These are phyloP conservation scores for Tyrophagus putrescentiae DNA, from an alignment of 1,140 invertebrate species.

Conservation along the genomic window DNA sequence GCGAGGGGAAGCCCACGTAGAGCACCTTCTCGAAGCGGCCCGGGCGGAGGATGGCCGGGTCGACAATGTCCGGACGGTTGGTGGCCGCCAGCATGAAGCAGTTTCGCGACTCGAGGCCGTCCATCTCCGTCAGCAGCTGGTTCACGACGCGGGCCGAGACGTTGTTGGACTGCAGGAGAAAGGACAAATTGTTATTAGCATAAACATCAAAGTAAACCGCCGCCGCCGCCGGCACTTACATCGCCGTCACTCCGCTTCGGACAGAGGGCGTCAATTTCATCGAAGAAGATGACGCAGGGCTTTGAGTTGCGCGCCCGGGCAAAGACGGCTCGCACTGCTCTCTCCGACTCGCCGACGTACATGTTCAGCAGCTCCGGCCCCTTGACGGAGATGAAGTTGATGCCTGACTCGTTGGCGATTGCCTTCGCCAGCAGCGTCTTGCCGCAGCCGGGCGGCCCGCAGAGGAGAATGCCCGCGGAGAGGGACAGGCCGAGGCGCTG, in stretches of 20 bases:
- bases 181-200: background rate
- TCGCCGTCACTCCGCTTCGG: conserved; percentile 56
- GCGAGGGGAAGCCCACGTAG: conserved; percentile 75
- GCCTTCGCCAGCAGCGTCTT: conserved; percentile 86
- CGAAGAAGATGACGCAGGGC: conserved; percentile 98
- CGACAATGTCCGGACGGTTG: conserved; percentile 91
- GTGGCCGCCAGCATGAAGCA: conserved; percentile 92
- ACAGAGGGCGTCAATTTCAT: conserved; percentile 93
- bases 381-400: conserved; percentile 94
- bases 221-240: background rate
- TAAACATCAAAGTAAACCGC: background rate
- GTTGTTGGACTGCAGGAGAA: conserved; percentile 32
- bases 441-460: conserved; percentile 80
- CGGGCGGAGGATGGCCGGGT: conserved; percentile 83
- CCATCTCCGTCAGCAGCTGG: conserved; percentile 96
- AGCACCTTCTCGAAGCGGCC: conserved; percentile 84
- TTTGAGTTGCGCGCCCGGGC: conserved; percentile 79
- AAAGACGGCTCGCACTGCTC: conserved; percentile 85
- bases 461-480: conserved; percentile 73
- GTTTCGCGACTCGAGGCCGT: conserved; percentile 73
- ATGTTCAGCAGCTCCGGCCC: conserved; percentile 91
- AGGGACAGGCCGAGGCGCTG: conserved; percentile 55
- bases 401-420: conserved; percentile 84
- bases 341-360: conserved; percentile 98
- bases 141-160: conserved; percentile 66